A percentile compares a stretch with the other conserved stretches of the same genome.
These are phyloP conservation scores for Augochlorella aurata DNA, from an alignment of 2,888 invertebrate genomes.

Conservation along the genomic window DNA sequence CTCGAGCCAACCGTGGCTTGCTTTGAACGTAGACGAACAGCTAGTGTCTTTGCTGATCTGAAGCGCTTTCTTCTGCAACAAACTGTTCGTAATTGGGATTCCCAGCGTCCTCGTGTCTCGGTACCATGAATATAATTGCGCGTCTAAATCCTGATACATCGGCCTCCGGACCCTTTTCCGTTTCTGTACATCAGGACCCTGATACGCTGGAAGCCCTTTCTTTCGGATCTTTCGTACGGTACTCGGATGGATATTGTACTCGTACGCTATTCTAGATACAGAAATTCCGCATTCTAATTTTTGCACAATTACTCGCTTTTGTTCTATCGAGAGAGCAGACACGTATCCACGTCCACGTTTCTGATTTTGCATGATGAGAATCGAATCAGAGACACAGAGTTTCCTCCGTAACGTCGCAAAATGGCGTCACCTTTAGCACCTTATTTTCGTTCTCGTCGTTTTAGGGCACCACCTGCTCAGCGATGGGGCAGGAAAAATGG, in stretches of 20 bases:
- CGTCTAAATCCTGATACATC: not conserved
- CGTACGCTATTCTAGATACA: not conserved
- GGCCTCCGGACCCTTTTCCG: not conserved
- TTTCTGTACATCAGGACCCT: not conserved
- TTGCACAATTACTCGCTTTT: not conserved
- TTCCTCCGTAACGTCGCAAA: conserved; percentile 1
- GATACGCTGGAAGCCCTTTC: not conserved
- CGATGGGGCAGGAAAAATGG: too few relatives aligned
- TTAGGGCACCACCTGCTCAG: not conserved
- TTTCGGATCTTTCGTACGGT: conserved; percentile 3
- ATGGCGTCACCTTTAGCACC: not conserved
- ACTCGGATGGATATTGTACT: conserved; percentile 8
- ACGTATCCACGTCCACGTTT: conserved; percentile 5
- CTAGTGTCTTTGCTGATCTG: not conserved
- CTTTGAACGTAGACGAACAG: conserved; percentile 1
- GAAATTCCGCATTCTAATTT: not conserved
- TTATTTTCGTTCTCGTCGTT: not conserved
- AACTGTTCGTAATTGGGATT: not conserved
- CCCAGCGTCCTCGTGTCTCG: not conserved
- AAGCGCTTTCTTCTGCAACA: conserved; percentile 6
- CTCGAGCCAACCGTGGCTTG: conserved; percentile 1
- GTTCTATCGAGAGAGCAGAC: conserved; percentile 11
- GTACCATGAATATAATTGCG: not conserved
- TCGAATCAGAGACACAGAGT: not conserved
- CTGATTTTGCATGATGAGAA: not conserved